Conservation (phyloP, 2,888 invertebrate genomes). For the Amiota communis region DNA sequence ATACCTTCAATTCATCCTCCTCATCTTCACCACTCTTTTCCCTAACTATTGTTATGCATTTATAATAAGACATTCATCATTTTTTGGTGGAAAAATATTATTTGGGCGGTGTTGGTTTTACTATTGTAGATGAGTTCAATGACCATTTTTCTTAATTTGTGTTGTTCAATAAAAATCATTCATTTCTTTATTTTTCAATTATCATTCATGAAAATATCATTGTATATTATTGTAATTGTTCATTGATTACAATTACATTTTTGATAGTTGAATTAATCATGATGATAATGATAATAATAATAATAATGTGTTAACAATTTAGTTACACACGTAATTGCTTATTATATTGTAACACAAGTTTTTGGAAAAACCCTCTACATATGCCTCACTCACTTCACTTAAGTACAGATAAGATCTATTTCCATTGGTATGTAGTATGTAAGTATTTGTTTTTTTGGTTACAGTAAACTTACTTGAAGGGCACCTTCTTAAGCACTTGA, state of each 20-base stretch:
- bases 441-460: neutral
- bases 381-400: too few species aligned
- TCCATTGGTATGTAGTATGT: neutral
- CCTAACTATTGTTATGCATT: too few species aligned
- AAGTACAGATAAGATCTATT: slow-evolving; percentile 5
- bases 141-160: slow-evolving; percentile 19
- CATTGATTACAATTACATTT: slow-evolving; percentile 11
- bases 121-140: slow-evolving; percentile 13
- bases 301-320: slow-evolving; percentile 20
- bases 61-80: too few species aligned
- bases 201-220: slow-evolving; percentile 1
- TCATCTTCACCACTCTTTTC: too few species aligned
- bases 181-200: neutral
- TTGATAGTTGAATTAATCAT: too few species aligned
- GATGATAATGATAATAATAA: neutral
- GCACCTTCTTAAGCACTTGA: too few species aligned
- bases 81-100: neutral
- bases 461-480: neutral
- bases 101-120: neutral
- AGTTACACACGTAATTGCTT: slow-evolving; percentile 8
- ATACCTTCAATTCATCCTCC: too few species aligned
- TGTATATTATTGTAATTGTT: slow-evolving; percentile 15
- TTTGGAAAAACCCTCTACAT: neutral
- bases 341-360: neutral
- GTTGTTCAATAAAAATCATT: neutral